These are phyloP conservation scores for Onychostruthus taczanowskii DNA, from an alignment of 2,113 vertebrate genomes.

Conservation along the genomic window DNA sequence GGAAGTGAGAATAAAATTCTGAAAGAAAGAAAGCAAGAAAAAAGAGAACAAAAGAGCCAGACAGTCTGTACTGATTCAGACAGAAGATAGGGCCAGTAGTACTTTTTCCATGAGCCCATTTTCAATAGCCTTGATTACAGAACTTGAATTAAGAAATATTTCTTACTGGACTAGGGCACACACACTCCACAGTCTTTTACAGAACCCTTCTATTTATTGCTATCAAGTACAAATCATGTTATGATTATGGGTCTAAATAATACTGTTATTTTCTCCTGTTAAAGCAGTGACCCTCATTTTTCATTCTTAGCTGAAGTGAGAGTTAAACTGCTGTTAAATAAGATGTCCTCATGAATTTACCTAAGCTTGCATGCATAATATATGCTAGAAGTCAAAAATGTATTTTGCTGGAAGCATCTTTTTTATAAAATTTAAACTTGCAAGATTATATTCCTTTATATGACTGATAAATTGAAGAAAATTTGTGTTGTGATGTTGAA, in stretches of 20 bases:
- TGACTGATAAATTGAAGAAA: background rate
- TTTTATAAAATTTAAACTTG: background rate
- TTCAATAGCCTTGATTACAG: background rate
- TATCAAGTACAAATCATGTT: background rate
- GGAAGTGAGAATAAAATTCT: conserved; percentile 36
- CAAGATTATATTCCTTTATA: background rate
- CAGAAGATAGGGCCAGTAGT: background rate
- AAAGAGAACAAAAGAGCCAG: conserved; percentile 11
- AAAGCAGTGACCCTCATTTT: background rate
- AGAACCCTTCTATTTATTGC: background rate
- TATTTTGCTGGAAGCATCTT: background rate
- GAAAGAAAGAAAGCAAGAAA: conserved; percentile 13
- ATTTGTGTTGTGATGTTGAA: background rate
- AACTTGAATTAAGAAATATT: background rate
- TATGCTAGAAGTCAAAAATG: background rate
- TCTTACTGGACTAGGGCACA: background rate
- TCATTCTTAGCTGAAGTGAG: background rate
- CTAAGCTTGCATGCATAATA: background rate
- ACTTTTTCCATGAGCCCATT: background rate
- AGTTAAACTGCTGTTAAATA: background rate
- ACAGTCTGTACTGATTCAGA: conserved; percentile 23
- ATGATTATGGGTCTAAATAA: background rate
- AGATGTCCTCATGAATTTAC: background rate
- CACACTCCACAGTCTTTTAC: background rate
- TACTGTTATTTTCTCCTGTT: background rate